phyloP scores from a whole-genome alignment of 2,113 vertebrate genomes.

The Excalfactoria chinensis region DNA sequence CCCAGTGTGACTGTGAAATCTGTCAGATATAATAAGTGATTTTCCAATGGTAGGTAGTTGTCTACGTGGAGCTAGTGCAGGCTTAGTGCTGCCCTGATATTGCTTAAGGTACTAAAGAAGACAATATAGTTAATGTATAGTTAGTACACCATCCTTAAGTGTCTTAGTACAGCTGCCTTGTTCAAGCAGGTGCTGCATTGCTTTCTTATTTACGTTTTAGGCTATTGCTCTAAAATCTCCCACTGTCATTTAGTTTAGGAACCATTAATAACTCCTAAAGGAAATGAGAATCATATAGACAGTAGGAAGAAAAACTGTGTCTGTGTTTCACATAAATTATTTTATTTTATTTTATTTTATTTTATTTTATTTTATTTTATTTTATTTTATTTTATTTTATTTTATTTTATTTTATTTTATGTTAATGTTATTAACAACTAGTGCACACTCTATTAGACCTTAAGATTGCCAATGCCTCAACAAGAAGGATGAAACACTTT shows the following conservation, averaged over 20 bases:
- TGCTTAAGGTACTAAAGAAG: background rate
- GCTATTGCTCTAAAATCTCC: background rate
- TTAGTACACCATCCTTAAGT: background rate
- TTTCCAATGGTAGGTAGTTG: background rate
- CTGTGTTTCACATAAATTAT: background rate
- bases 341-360: background rate
- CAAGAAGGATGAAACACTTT: background rate
- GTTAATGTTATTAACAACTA: background rate
- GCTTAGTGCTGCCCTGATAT: background rate
- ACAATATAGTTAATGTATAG: background rate
- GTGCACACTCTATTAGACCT: background rate
- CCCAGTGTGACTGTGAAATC: background rate
- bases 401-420: background rate
- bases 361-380: background rate
- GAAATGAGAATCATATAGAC: background rate
- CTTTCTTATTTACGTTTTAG: background rate
- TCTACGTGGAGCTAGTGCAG: background rate
- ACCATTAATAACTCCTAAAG: background rate
- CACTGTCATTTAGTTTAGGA: background rate
- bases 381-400: background rate
- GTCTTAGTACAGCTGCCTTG: background rate
- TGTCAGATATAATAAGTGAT: background rate
- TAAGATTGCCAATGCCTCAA: background rate
- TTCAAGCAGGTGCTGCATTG: rapidly evolving
- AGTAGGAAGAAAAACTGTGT: background rate